Evolutionary conservation across 2,888 invertebrate genomes (phyloP), one percentile per base, ranked within the genome.

Genomic region (Agrilus mali): DNA sequence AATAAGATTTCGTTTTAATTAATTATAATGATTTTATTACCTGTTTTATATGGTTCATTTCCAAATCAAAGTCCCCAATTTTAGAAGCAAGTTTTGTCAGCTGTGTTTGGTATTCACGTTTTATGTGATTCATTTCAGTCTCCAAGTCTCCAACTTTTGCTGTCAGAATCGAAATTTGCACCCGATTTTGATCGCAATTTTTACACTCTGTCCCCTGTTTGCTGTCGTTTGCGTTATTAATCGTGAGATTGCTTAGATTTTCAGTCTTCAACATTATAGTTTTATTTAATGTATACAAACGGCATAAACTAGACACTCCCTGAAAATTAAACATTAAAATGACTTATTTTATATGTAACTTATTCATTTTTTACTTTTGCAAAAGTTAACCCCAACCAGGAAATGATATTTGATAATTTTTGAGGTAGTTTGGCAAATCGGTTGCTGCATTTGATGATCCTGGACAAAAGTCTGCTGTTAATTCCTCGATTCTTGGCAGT

Each of bases 301-400:
- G 31, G 16, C 43, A 48, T 2, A 50, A 15, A 1, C 39, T 45
- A 13, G 45, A 38, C n/a, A 50, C 17, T 17, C 46, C 46, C 50
- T 49, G 16, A 44, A 42, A 41, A 36, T 33, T 33, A 39, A n/a
- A 13, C 4, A 43, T 15, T 14, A n/a, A n/a, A n/a, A n/a, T n/a
- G n/a, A n/a, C n/a, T n/a, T n/a, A n/a, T n/a, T n/a, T n/a, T n/a
- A n/a, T n/a, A n/a, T n/a, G n/a, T n/a, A n/a, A n/a, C n/a, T n/a
- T n/a, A 34, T 20, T 34, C 15, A 16, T 16, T n/a, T 12, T 27
- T 55, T 47, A 62, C 62, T 49, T 55, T 58, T 50, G 53, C 60
- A 17, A 62, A 38, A 17, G 56, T 53, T 10, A 57, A 41, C 16
- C 60, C 59, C 6, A 63, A 39, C 42, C 58, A 57, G 7, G 50